A percentile compares a stretch with the other conserved stretches of the same genome.
These are phyloP conservation scores for Ophiothrix spiculata DNA, from an alignment of 35 echinoderm and acorn worm species.

Conservation along the genomic window DNA sequence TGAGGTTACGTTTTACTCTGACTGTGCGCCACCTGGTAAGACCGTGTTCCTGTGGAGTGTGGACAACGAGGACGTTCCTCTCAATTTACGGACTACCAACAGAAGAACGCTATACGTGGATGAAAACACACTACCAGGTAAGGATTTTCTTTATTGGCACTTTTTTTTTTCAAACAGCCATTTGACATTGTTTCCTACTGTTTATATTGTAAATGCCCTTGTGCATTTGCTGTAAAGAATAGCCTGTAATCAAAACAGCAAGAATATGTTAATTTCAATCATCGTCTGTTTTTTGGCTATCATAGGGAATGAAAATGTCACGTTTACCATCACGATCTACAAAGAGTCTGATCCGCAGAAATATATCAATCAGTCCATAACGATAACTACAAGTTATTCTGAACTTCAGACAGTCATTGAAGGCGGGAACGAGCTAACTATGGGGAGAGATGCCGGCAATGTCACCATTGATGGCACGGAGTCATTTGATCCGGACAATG, in stretches of 20 bases:
- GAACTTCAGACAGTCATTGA: conserved; percentile 45
- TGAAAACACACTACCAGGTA: conserved; percentile 65
- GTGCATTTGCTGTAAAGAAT: not conserved
- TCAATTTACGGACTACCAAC: conserved; percentile 58
- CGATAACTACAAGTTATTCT: conserved; percentile 41
- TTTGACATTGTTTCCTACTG: not conserved
- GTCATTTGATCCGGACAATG: conserved; percentile 60
- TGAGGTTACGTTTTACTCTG: conserved; percentile 54
- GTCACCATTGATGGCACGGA: conserved; percentile 43
- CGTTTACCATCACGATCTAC: conserved; percentile 66
- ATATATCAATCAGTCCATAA: conserved; percentile 35
- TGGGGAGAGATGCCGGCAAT: conserved; percentile 60
- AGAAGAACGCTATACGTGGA: conserved; percentile 42
- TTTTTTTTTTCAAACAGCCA: not conserved
- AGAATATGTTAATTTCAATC: not conserved
- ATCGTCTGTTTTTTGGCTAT: not conserved
- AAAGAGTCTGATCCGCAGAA: conserved; percentile 46
- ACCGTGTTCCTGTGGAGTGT: conserved; percentile 65
- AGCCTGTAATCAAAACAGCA: not conserved
- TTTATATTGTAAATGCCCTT: not conserved
- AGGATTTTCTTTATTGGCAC: not conserved
- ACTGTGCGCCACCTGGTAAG: conserved; percentile 54
- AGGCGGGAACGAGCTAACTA: conserved; percentile 49
- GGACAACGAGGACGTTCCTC: conserved; percentile 38
- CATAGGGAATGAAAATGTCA: conserved; percentile 46